These are phyloP conservation scores for Apus apus DNA, from an alignment of 2,113 vertebrate genomes.

Conservation along the genomic window DNA sequence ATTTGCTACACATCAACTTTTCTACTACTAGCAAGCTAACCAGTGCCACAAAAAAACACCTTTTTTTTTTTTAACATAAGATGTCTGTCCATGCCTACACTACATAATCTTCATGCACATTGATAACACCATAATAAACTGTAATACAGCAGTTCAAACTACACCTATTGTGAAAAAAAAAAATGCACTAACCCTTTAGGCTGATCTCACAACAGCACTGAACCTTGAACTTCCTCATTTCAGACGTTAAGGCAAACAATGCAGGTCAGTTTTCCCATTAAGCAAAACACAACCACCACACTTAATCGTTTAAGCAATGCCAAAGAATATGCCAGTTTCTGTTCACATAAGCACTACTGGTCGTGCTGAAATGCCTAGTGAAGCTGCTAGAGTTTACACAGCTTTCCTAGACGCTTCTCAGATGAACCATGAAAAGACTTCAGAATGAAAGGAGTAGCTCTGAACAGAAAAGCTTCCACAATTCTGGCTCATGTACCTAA, in stretches of 20 bases:
- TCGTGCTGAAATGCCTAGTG: neutral
- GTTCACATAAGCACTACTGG: neutral
- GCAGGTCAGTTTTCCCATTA: neutral
- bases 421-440: neutral
- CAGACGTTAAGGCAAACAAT: neutral
- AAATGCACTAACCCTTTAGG: neutral
- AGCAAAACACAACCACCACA: neutral
- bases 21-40: neutral
- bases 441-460: neutral
- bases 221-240: neutral
- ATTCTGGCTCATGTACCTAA: neutral
- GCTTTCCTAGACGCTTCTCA: neutral
- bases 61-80: neutral
- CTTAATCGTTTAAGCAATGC: neutral
- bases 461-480: neutral
- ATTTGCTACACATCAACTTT: neutral
- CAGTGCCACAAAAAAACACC: accelerated
- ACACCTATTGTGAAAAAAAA: neutral
- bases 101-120: neutral
- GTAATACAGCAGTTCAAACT: neutral
- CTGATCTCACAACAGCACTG: neutral
- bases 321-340: neutral
- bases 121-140: neutral
- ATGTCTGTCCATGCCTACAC: neutral
- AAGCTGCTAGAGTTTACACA: neutral